A percentile compares a stretch with the other conserved stretches of the same genome.
These are phyloP conservation scores for Thaleichthys pacificus DNA, from an alignment of 2,797 vertebrate genomes.

Conservation along the genomic window DNA sequence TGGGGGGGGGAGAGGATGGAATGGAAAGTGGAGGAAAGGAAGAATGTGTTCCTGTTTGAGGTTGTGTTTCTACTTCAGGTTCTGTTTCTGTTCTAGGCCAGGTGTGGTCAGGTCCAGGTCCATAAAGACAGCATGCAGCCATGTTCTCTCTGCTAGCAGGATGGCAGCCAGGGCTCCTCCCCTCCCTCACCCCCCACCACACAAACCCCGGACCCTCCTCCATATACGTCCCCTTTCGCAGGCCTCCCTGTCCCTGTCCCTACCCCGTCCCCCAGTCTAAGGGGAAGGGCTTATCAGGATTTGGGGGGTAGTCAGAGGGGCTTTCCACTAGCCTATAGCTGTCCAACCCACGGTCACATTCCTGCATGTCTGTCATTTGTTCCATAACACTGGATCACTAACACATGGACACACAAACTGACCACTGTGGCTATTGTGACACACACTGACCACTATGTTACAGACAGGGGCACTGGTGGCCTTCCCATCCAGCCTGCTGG, in stretches of 20 bases:
- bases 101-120: not conserved
- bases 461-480: no score
- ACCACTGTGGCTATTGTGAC: not conserved
- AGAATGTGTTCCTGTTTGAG: constrained; percentile 21
- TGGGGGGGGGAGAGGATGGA: not conserved
- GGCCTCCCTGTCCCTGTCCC: constrained; percentile 28
- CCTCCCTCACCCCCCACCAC: no score
- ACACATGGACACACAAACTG: not conserved
- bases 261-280: constrained; percentile 40
- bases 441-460: no score
- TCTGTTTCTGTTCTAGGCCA: constrained; percentile 4
- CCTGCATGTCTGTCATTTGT: constrained; percentile 49
- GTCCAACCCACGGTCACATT: constrained; percentile 55
- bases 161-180: not conserved
- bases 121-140: not conserved
- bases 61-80: constrained; percentile 8
- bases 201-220: not conserved
- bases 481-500: no score
- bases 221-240: not conserved
- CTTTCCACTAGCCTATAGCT: constrained; percentile 58
- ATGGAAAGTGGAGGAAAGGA: constrained; percentile 12
- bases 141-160: not conserved
- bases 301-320: constrained; percentile 48
- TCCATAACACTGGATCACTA: constrained; percentile 46
- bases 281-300: constrained; percentile 64